Conservation (phyloP, 23 tunicate genomes). For the Trididemnum clinides region DNA sequence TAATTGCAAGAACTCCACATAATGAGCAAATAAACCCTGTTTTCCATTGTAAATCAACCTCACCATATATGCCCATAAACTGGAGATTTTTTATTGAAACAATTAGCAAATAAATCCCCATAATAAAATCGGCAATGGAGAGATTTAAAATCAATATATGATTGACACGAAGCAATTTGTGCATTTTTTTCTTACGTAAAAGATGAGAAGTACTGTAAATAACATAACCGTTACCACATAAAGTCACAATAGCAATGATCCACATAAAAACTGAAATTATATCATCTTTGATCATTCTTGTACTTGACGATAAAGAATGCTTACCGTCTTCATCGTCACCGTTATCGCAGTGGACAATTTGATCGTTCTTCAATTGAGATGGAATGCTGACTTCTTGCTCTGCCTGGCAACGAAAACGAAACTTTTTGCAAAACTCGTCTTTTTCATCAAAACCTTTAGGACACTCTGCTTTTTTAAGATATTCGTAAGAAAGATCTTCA, state of each 20-base stretch:
- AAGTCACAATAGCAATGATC: constrained; percentile 51
- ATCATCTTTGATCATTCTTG: constrained; percentile 39
- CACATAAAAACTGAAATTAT: constrained; percentile 33
- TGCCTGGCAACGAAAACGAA: constrained; percentile 13
- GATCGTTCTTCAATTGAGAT: constrained; percentile 17
- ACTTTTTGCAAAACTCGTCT: neutral
- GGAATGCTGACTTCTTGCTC: neutral
- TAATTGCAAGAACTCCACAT: constrained; percentile 40
- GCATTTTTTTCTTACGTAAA: neutral
- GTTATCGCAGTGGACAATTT: constrained; percentile 46
- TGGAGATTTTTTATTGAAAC: constrained; percentile 24
- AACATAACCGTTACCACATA: constrained; percentile 57
- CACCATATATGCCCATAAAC: constrained; percentile 48
- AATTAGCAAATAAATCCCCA: constrained; percentile 67
- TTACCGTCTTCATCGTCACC: constrained; percentile 61
- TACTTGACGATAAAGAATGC: constrained; percentile 59
- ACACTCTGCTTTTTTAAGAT: neutral
- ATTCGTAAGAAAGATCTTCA: neutral
- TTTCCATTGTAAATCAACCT: constrained; percentile 54
- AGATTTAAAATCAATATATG: constrained; percentile 65
- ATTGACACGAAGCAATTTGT: neutral
- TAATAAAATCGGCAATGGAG: constrained; percentile 63
- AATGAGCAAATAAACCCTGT: constrained; percentile 27
- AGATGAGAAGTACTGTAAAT: constrained; percentile 9
- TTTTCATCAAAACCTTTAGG: constrained; percentile 5